A percentile compares a stretch with the other conserved stretches of the same genome.
Evolutionary conservation across 2,113 vertebrate genomes (phyloP).

Genomic region (Chrysemys picta): DNA sequence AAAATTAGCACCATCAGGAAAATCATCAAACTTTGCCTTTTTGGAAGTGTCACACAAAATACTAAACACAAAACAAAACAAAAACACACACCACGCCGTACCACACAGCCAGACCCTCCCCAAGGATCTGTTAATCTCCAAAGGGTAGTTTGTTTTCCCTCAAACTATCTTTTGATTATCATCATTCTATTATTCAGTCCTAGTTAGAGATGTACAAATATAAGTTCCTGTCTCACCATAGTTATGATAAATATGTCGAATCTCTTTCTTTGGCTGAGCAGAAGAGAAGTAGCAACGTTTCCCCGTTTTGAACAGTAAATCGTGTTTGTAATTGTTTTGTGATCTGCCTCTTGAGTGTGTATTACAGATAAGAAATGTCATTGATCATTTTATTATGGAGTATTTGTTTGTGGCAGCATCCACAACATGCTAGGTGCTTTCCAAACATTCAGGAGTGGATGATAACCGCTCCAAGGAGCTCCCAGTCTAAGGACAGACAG

Average conservation of each 20-base stretch:
- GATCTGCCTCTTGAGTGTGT: neutral
- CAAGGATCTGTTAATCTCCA: neutral
- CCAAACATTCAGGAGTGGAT: neutral
- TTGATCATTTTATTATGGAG: neutral
- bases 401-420: neutral
- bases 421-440: neutral
- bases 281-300: neutral
- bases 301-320: neutral
- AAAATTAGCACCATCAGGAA: conserved; percentile 28
- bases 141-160: neutral
- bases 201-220: conserved; percentile 1
- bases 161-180: neutral
- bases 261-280: conserved; percentile 5
- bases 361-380: neutral
- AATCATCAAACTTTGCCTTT: neutral
- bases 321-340: neutral
- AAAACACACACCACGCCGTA: no score
- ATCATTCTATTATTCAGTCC: neutral
- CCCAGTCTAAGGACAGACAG: neutral
- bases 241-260: neutral
- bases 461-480: neutral
- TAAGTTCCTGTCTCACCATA: conserved; percentile 13
- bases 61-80: neutral
- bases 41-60: neutral
- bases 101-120: neutral